Conservation (phyloP, 2,797 vertebrate genomes). For the Eleutherodactylus coqui region DNA sequence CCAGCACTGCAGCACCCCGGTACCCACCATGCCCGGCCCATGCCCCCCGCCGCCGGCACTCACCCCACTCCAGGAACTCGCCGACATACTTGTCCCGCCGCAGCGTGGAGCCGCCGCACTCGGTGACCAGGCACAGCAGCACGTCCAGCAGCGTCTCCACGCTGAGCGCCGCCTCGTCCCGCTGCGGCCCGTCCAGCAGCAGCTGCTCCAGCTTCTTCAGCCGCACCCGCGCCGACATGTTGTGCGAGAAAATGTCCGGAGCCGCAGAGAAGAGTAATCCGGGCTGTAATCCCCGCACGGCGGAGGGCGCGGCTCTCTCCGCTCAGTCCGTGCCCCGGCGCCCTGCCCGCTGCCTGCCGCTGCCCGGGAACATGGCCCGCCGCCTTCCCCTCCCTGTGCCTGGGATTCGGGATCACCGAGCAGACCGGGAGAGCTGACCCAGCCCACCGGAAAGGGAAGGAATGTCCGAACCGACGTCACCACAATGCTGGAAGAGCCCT, state of each 20-base stretch:
- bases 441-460: slow-evolving; percentile 55
- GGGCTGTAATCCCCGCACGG: slow-evolving; percentile 13
- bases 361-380: slow-evolving; percentile 26
- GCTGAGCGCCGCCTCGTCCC: slow-evolving; percentile 81
- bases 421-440: slow-evolving; percentile 48
- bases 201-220: slow-evolving; percentile 94
- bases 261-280: not conserved
- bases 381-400: slow-evolving; percentile 20
- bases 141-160: slow-evolving; percentile 95
- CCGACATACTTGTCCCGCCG: slow-evolving; percentile 91
- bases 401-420: slow-evolving; percentile 42
- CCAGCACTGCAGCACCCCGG: too few species aligned
- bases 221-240: slow-evolving; percentile 92
- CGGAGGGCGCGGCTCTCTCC: not conserved
- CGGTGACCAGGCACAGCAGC: slow-evolving; percentile 87
- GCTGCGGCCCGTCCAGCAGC: slow-evolving; percentile 85
- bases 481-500: slow-evolving; percentile 24
- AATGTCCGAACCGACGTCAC: slow-evolving; percentile 47
- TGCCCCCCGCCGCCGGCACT: slow-evolving; percentile 68
- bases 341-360: not conserved
- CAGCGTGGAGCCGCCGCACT: slow-evolving; percentile 85
- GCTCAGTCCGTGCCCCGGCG: not conserved
- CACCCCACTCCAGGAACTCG: slow-evolving; percentile 97
- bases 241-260: slow-evolving; percentile 25
- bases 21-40: not conserved